Evolutionary conservation across 2,113 vertebrate species (phyloP), one percentile per base, ranked within the genome.

Genomic region (Paradisaea rubra): DNA sequence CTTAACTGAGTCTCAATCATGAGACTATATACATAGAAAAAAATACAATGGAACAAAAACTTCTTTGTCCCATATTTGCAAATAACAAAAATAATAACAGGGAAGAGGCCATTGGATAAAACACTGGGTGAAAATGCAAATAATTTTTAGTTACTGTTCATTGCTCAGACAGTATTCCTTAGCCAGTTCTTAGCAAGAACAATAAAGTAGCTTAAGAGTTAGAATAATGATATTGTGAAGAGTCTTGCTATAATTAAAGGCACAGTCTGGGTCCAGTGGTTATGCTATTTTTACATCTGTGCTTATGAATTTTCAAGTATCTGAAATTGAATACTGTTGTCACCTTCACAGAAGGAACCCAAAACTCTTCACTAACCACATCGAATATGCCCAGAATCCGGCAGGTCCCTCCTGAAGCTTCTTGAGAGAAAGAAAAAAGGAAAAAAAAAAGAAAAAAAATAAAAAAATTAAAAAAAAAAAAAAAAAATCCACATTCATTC

Each of bases 371-470:
- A 76, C 13, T 17, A 50, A 6, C 3, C 4, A 10, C 25, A 30
- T 15, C 1, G 2, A 57, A 57, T 3, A 1, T 15, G 44, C 17
- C 33, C 47, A 20, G 42, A 81, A 10, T 33, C 23, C 4, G 9
- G 7, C 13, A 35, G 22, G 4, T 52, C 1, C 0, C 19, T 54
- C 16, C 24, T 6, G 19, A 17, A 31, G 1, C 18, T 39, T 19
- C 18, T 24, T 11, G 18, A 24, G 19, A 44, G 21, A 8, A 39
- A n/a, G 13, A 27, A 44, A 19, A 6, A 20, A 7, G 10, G 17
- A 30, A 17, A 27, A 56, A 11, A 2, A 41, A 53, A n/a, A 39
- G 17, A 30, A 17, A 27, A 56, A 15, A 31, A 3, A 25, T n/a
- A n/a, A n/a, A n/a, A n/a, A n/a, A n/a, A n/a, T n/a, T n/a, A n/a